Base-by-base conservation (phyloP, 2,797 vertebrate genomes). In the Darevskia mixta region DNA sequence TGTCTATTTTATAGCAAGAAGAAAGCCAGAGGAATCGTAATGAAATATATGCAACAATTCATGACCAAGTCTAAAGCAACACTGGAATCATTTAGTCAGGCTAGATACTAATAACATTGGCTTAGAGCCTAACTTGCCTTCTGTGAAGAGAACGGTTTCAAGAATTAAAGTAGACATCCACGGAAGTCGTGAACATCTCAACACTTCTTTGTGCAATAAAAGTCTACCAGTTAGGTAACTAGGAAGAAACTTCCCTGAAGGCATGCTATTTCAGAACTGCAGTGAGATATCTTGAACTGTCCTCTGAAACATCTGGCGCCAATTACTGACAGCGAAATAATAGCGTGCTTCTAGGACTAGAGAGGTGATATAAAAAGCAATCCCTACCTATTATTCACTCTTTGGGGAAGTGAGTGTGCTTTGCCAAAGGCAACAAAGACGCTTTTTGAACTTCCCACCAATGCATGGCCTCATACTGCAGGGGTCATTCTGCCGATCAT, bases 351-450 rank as follows among this genome's bases (percentile, higher is more conserved):
- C 55, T 49, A 3, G 64, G n/a, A 3, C 1, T 69, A 29, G 2
- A 8, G 25, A 69, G 80, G 20, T 2, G 0, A 80, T 87, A 32
- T 43, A 0, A 1, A 41, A 49, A 0, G 1, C 23, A 79, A 10
- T 18, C 64, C 38, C 38, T 11, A 18, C 0, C 0, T 0, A 82
- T 55, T 85, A 86, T 58, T 11, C 3, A 61, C 69, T 32, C 49
- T 89, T 92, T 86, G 81, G 15, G 79, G 58, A 61, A 38, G 90
- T 9, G 45, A 55, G 80, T 45, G 61, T 43, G 25, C n/a, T 58
- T 91, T 89, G 29, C 61, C 87, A 85, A 86, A 89, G 41, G 88
- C 0, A 91, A 5, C 1, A 38, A 45, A 89, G 73, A 41, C 87
- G 71, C 77, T 87, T 90, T 45, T 89, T 61, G 41, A 90, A 13